Base-by-base conservation (phyloP, 2,113 vertebrate genomes). In the Notothenia rossii region DNA sequence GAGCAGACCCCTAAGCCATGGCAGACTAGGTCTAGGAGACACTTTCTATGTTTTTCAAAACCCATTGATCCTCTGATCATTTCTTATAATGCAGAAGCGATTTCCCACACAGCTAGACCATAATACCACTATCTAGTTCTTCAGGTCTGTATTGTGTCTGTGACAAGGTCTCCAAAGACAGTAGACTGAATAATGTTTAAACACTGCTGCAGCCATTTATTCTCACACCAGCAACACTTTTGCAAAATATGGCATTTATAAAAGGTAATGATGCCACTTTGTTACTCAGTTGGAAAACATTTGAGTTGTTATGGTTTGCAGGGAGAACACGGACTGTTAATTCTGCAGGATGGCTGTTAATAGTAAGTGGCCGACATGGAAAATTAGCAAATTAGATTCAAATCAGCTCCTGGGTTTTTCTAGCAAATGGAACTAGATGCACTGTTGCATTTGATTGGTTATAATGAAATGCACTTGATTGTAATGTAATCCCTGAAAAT, bases 21-120 rank as follows among this genome's bases (percentile, higher is more conserved):
- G 36, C 7, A 7, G 5, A 1, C 36, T 40, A 40, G 46, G 5
- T 7, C 36, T 40, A 40, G 46, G 29, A 33, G 36, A 3, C 12
- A 71, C 62, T 49, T 63, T 79, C 68, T 65, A 36, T 58, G 67
- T 60, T 40, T 81, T 83, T 72, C 77, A 84, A 83, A 83, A 68
- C 29, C 53, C 46, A 90, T 85, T 77, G 82, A 93, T 89, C 75
- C 54, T 58, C 20, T 93, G 88, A 93, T 85, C 83, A 90, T 87
- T 81, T 65, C 84, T 66, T 40, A 77, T 77, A 86, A 92, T 83
- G 50, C 72, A 88, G 79, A 50, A 75, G 62, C 78, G 22, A 88
- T 91, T 82, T 82, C 54, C 64, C 61, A 66, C 50, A 66, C 59
- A 79, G 20, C 54, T 13, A 4, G 62, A 40, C 56, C 7, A 29